Conservation (phyloP, 2,113 vertebrate species). For the Trogon melanurus region DNA sequence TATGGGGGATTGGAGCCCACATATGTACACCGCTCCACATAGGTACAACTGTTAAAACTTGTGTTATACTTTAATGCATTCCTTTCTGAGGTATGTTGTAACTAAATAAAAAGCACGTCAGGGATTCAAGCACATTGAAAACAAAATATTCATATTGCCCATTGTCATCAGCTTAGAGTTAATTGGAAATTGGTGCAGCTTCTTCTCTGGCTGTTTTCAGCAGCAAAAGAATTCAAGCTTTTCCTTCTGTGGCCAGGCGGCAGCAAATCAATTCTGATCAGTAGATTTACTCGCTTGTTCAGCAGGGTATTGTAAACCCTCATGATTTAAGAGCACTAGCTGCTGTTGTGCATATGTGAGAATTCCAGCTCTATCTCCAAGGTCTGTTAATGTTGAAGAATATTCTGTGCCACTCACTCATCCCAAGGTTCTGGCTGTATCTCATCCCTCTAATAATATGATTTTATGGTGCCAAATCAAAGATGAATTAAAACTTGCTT, state of each 20-base stretch:
- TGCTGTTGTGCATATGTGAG: not conserved
- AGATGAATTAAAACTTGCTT: not conserved
- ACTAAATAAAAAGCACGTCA: not conserved
- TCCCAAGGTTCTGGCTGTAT: not conserved
- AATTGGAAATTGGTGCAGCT: not conserved
- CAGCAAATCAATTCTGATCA: conserved; percentile 36
- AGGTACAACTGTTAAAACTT: not conserved
- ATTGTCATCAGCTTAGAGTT: not conserved
- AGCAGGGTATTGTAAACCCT: not conserved
- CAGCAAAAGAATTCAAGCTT: not conserved
- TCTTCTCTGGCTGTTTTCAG: not conserved
- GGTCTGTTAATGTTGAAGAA: not conserved
- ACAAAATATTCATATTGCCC: not conserved
- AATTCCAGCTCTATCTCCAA: not conserved
- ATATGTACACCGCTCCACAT: not conserved
- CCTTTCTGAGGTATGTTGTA: not conserved
- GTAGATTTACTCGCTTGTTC: conserved; percentile 41
- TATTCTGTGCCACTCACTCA: not conserved
- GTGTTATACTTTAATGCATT: not conserved
- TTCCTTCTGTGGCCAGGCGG: not conserved
- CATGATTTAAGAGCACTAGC: conserved; percentile 23
- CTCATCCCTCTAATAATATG: not conserved
- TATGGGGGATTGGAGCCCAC: not conserved
- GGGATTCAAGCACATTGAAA: not conserved
- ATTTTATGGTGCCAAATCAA: conserved; percentile 16